These are phyloP conservation scores for Aptenodytes patagonicus DNA, from an alignment of 2,113 vertebrate species.

Conservation along the genomic window DNA sequence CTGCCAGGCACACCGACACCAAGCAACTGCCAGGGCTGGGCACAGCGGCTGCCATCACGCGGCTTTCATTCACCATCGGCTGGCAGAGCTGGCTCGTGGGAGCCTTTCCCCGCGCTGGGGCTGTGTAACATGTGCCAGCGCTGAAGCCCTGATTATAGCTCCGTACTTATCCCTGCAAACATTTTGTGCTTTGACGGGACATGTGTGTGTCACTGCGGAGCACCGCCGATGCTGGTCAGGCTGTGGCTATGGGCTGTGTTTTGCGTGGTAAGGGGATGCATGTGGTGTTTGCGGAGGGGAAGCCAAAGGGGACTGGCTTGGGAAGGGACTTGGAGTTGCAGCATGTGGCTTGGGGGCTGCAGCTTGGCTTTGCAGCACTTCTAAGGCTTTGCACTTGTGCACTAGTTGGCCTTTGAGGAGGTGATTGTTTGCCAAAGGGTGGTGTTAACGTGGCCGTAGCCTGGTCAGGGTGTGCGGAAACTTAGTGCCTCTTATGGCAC, in stretches of 20 bases:
- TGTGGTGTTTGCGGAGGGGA: not conserved
- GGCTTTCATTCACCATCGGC: rapidly evolving
- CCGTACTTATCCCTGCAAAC: rapidly evolving
- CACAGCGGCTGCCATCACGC: rapidly evolving
- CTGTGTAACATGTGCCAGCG: not conserved
- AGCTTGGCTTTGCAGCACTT: not conserved
- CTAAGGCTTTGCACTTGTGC: not conserved
- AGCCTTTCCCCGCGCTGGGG: rapidly evolving
- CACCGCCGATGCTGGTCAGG: rapidly evolving
- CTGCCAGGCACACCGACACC: not conserved
- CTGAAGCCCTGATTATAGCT: not conserved
- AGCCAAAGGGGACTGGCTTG: not conserved
- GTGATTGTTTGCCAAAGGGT: not conserved
- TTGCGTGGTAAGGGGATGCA: not conserved
- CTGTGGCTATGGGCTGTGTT: not conserved
- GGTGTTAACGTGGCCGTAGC: not conserved
- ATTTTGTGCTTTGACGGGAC: not conserved
- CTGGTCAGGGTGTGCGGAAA: not conserved
- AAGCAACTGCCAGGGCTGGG: not conserved
- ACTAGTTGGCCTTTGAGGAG: not conserved
- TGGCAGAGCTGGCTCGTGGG: not conserved
- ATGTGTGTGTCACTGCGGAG: rapidly evolving
- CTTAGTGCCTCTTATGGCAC: rapidly evolving
- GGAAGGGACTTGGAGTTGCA: not conserved
- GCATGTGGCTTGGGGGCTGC: rapidly evolving